Evolutionary conservation across 2,888 invertebrate species (phyloP).

Genomic region (Epistrophella euchroma): DNA sequence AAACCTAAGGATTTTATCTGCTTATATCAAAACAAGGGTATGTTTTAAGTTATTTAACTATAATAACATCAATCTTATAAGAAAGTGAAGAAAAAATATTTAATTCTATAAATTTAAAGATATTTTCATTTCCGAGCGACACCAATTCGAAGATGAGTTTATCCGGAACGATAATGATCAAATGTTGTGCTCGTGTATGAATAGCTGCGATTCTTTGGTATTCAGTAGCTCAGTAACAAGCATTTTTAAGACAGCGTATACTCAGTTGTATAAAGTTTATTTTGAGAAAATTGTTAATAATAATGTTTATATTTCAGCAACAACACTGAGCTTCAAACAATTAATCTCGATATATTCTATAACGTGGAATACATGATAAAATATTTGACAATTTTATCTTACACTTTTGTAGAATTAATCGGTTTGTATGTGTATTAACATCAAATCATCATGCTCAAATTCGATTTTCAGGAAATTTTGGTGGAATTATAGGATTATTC

Average conservation of each 20-base stretch:
- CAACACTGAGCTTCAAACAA: conserved; percentile 55
- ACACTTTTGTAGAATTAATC: conserved; percentile 83
- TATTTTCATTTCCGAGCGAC: conserved; percentile 78
- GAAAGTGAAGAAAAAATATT: no score
- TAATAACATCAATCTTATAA: no score
- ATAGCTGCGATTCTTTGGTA: conserved; percentile 80
- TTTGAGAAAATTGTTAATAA: background rate
- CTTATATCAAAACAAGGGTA: conserved; percentile 79
- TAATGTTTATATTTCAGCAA: conserved; percentile 38
- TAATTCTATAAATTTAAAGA: conserved; percentile 52
- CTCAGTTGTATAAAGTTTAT: conserved; percentile 33
- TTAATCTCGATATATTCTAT: conserved; percentile 82
- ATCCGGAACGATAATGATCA: conserved; percentile 78
- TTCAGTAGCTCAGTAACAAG: conserved; percentile 77
- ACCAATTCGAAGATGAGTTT: conserved; percentile 77
- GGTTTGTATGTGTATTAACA: conserved; percentile 78
- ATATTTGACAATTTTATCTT: conserved; percentile 83
- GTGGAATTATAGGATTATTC: conserved; percentile 84
- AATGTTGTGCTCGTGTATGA: conserved; percentile 81
- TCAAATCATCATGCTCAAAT: no score
- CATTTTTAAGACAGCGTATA: conserved; percentile 77
- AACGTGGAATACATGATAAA: conserved; percentile 81
- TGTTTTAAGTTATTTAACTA: conserved; percentile 42
- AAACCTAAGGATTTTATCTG: conserved; percentile 80
- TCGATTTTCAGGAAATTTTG: conserved; percentile 83